phyloP scores from a whole-genome alignment of 2,888 invertebrate genomes.

The Suillia variegata region DNA sequence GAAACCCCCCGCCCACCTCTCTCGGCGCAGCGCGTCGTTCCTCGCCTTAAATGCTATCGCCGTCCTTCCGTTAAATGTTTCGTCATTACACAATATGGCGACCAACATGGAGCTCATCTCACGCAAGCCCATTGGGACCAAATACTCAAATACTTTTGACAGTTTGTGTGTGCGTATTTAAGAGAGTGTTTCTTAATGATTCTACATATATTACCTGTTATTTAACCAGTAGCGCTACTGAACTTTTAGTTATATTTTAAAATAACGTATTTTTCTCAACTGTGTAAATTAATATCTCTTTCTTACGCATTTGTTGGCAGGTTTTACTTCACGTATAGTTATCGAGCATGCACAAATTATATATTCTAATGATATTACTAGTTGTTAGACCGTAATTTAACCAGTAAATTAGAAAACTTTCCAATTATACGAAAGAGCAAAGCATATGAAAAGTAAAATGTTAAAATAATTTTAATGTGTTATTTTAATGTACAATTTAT shows the following conservation, averaged over 20 bases:
- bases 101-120: slow-evolving; percentile 53
- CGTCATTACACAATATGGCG: slow-evolving; percentile 44
- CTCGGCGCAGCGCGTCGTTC: background rate
- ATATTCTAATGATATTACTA: too few relatives aligned
- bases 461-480: too few relatives aligned
- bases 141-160: slow-evolving; percentile 28
- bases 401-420: too few relatives aligned
- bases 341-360: background rate
- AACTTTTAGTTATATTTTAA: too few relatives aligned
- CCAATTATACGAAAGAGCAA: too few relatives aligned
- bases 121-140: slow-evolving; percentile 13
- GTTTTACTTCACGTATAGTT: slow-evolving; percentile 10
- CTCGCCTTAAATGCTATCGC: slow-evolving; percentile 4
- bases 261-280: slow-evolving; percentile 16
- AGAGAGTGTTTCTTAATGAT: too few relatives aligned
- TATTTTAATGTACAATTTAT: too few relatives aligned
- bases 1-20: slow-evolving; percentile 17
- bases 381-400: too few relatives aligned
- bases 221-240: too few relatives aligned
- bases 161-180: slow-evolving; percentile 20
- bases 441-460: too few relatives aligned
- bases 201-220: too few relatives aligned
- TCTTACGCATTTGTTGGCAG: slow-evolving; percentile 12
- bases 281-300: slow-evolving; percentile 17
- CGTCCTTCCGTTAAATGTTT: slow-evolving; percentile 44